Base-by-base conservation (phyloP, 1,140 invertebrate species). In the Brachionus plicatilis region DNA sequence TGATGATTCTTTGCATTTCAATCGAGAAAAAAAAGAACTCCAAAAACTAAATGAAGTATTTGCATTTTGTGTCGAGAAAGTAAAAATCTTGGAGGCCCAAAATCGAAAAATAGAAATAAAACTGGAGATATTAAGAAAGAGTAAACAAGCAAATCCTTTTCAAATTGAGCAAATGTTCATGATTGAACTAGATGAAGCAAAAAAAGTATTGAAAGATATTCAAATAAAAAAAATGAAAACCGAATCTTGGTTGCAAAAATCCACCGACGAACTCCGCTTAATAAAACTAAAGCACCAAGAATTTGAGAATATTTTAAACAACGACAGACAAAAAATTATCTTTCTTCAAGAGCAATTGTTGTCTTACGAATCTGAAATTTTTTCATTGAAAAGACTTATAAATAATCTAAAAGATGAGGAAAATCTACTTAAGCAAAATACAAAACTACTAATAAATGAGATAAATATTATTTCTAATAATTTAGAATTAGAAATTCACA, bases 81-180 rank as follows among this genome's bases (percentile, higher is more conserved):
- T 90, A 27, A 88, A 91, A 80, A 91, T 91, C 85, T 87, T 91
- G 17, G 91, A 91, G 84, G 91, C 91, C 14, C 89, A 90, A 85
- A 90, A 90, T 86, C 87, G 89, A 75, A 91, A 90, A 85, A 85
- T 91, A n/a, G 89, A 88, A 68, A 87, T 88, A 8, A 90, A 91
- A 85, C 85, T 91, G 66, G 88, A 90, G 43, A 86, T 87, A 50
- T 86, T 91, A 47, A 88, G 88, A 76, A 87, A 87, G 17, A 88
- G 89, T 86, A 90, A 88, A 88, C 24, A 50, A 7, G 1, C 4
- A n/a, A 24, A 41, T 12, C 3, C 17, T 0, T 29, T 56, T 41
- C 50, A 80, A 56, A 80, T 80, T 80, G n/a, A 56, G 27, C 14
- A 65, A 17, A 82, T 82, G 79, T 82, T 65, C 17, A 4, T 65